Evolutionary conservation across 2,797 vertebrate genomes (phyloP), one percentile per base, ranked within the genome.

Genomic region (Artibeus jamaicensis): DNA sequence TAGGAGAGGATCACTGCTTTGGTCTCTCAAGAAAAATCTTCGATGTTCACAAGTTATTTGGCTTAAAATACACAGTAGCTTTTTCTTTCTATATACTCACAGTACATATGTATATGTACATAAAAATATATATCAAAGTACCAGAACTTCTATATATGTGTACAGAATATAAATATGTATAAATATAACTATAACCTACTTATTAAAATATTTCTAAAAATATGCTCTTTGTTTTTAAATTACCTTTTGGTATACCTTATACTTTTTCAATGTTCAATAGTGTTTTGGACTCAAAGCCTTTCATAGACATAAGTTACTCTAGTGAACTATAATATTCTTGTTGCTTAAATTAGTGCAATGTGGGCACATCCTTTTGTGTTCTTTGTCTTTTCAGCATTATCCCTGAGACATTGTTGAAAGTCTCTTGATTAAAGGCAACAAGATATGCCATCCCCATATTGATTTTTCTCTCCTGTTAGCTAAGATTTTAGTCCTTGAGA

Each of bases 341-440:
- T 86, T 86, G 57, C 39, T 90, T n/a, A 37, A 34, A 21, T 78
- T 55, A 24, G 44, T 85, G 7, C 37, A 48, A 3, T 22, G 3
- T 84, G n/a, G 67, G 32, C 9, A 59, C 37, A 14, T 59, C 18
- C 26, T 50, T 78, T 86, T 53, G 34, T 44, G 82, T 32, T 68
- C 55, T 39, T 79, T 90, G n/a, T 89, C 44, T 91, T 91, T 86
- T 92, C 48, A 78, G 62, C 46, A 39, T 83, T 68, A 24, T 14
- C 86, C 81, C 46, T 78, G 79, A 92, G 70, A 81, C 21, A 9
- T 46, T 89, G 83, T 87, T 95, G 44, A 89, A 96, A 89, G 70
- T 53, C 34, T 78, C 53, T 87, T 93, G 32, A 48, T 92, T 93
- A 92, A 92, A 96, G 76, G 65, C 44, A 92, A 50, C n/a, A 87